These are phyloP conservation scores for Zosterops pallidus DNA, from an alignment of 2,113 vertebrate genomes.

Conservation along the genomic window DNA sequence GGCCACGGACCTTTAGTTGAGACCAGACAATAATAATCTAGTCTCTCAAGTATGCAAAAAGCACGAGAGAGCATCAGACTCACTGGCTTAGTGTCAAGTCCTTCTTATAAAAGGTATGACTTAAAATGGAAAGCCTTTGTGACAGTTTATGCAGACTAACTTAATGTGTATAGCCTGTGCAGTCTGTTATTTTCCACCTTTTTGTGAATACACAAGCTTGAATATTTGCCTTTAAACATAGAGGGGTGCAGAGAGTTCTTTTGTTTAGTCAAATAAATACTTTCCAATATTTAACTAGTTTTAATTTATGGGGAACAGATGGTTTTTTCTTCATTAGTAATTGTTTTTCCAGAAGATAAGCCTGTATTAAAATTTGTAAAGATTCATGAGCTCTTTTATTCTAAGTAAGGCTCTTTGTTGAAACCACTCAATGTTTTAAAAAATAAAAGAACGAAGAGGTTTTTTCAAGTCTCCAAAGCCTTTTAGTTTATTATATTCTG, in stretches of 20 bases:
- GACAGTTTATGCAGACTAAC: slow-evolving; percentile 19
- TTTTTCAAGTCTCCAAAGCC: neutral
- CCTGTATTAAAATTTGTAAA: neutral
- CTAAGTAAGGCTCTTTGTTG: neutral
- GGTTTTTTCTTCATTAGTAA: neutral
- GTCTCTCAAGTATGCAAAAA: slow-evolving; percentile 56
- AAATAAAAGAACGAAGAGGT: neutral
- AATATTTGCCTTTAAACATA: neutral
- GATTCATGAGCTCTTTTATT: neutral
- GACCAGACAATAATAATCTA: slow-evolving; percentile 48
- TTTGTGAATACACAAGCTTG: neutral
- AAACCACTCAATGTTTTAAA: neutral
- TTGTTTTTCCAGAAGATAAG: slow-evolving; percentile 8
- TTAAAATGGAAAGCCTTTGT: slow-evolving; percentile 68
- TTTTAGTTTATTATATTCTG: neutral
- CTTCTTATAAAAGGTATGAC: slow-evolving; percentile 65
- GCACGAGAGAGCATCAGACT: slow-evolving; percentile 8
- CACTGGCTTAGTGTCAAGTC: slow-evolving; percentile 56
- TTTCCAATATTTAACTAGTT: neutral
- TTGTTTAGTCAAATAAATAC: slow-evolving; percentile 1
- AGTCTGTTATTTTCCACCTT: slow-evolving; percentile 14
- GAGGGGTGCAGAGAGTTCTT: neutral
- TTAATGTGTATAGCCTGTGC: neutral
- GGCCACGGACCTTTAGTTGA: slow-evolving; percentile 39
- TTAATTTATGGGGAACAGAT: neutral